phyloP scores from a whole-genome alignment of 2,888 invertebrate genomes.

The Horisme vitalbata region DNA sequence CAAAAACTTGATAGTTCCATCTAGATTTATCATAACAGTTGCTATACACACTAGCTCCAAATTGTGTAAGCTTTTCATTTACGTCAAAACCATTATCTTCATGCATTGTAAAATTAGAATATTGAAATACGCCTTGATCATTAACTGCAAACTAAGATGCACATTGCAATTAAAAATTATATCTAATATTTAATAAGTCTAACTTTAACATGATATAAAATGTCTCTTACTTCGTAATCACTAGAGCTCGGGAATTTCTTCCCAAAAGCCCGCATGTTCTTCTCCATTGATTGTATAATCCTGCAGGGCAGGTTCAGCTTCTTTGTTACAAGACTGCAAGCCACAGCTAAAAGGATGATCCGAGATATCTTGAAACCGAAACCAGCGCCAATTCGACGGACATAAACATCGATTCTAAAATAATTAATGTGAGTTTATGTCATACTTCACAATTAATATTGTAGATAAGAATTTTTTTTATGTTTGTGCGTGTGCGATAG shows the following conservation, averaged over 20 bases:
- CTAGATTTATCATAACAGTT: slow-evolving; percentile 53
- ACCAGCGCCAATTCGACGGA: slow-evolving; percentile 43
- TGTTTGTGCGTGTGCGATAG: too few relatives aligned
- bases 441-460: too few relatives aligned
- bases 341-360: slow-evolving; percentile 74
- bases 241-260: slow-evolving; percentile 63
- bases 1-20: slow-evolving; percentile 48
- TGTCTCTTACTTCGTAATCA: slow-evolving; percentile 63
- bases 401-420: slow-evolving; percentile 84
- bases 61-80: slow-evolving; percentile 45
- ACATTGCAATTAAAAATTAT: too few relatives aligned
- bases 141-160: slow-evolving; percentile 51
- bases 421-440: not conserved
- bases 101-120: slow-evolving; percentile 69
- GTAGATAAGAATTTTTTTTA: slow-evolving; percentile 33
- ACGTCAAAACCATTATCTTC: slow-evolving; percentile 71
- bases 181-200: too few relatives aligned
- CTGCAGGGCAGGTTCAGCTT: slow-evolving; percentile 84
- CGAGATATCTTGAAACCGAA: slow-evolving; percentile 88
- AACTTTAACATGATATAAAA: too few relatives aligned
- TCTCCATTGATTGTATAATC: slow-evolving; percentile 82
- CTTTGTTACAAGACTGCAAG: slow-evolving; percentile 84
- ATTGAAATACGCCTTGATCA: slow-evolving; percentile 74
- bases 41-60: slow-evolving; percentile 34
- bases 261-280: slow-evolving; percentile 79